Evolutionary conservation across 1,140 invertebrate species (phyloP), one percentile per base, ranked within the genome.

Genomic region (Sogatella furcifera): DNA sequence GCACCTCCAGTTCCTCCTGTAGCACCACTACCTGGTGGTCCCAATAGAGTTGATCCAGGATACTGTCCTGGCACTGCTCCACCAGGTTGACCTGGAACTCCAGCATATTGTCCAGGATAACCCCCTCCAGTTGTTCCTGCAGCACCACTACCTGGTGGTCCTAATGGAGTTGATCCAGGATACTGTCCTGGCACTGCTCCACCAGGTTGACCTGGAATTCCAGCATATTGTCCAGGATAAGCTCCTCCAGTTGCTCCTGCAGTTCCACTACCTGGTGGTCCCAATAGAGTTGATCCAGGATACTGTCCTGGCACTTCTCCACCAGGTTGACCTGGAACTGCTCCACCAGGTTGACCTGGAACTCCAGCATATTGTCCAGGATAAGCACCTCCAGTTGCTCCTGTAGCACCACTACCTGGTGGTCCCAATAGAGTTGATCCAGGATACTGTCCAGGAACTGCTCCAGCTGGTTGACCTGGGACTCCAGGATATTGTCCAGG

Each of bases 191-290:
- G 56, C 46, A 43, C 15, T 49, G 34, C n/a, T n/a, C n/a, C n/a
- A n/a, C n/a, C n/a, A n/a, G n/a, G n/a, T n/a, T n/a, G n/a, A n/a
- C n/a, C n/a, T n/a, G n/a, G n/a, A n/a, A n/a, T n/a, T n/a, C n/a
- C 62, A 57, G 60, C 57, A 52, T 59, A 56, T 52, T 38, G 62
- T 19, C 62, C 64, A 52, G 61, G 60, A 54, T 28, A 22, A 57
- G 46, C 61, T 21, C 49, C 63, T 6, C 44, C 44, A 5, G 44
- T 5, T 13, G 5, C 44, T n/a, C n/a, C n/a, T n/a, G n/a, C n/a
- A n/a, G n/a, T n/a, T n/a, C n/a, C n/a, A n/a, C n/a, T n/a, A n/a
- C n/a, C n/a, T n/a, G n/a, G n/a, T n/a, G n/a, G n/a, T n/a, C n/a
- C n/a, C n/a, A n/a, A n/a, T n/a, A n/a, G n/a, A n/a, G n/a, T n/a